Conservation (phyloP, 2,888 invertebrate genomes). For the Lutraria lutraria region DNA sequence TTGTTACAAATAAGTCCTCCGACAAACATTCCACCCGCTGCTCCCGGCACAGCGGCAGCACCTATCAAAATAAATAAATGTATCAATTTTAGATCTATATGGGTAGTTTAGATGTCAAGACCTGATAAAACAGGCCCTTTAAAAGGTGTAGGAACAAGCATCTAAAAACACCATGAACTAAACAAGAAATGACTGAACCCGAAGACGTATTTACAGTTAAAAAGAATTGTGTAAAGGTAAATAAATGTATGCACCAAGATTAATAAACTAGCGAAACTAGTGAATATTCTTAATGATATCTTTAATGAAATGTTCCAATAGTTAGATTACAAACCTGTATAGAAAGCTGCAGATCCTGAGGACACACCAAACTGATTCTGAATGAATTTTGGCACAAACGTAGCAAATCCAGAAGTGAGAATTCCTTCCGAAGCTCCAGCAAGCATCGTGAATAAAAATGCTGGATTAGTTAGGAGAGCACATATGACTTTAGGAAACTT, state of each 20-base stretch:
- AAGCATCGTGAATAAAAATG: slow-evolving; percentile 90
- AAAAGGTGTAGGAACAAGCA: too few relatives aligned
- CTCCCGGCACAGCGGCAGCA: slow-evolving; percentile 82
- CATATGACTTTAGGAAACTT: slow-evolving; percentile 69
- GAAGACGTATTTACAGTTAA: too few relatives aligned
- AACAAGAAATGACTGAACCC: too few relatives aligned
- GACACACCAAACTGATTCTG: slow-evolving; percentile 91
- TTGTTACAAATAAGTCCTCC: slow-evolving; percentile 82
- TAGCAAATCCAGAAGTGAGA: slow-evolving; percentile 89
- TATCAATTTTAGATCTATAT: background rate
- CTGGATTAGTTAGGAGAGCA: slow-evolving; percentile 76
- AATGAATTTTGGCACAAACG: slow-evolving; percentile 92
- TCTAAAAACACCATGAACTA: too few relatives aligned
- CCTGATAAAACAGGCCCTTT: too few relatives aligned
- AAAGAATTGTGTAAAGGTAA: too few relatives aligned
- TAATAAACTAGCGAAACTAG: too few relatives aligned
- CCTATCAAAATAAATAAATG: slow-evolving; percentile 68
- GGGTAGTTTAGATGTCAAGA: too few relatives aligned
- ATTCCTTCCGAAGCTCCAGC: slow-evolving; percentile 89
- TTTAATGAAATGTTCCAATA: background rate
- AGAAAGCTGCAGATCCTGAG: slow-evolving; percentile 90
- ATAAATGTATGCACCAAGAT: too few relatives aligned
- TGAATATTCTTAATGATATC: too few relatives aligned
- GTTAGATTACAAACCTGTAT: slow-evolving; percentile 89
- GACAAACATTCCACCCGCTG: slow-evolving; percentile 83